Evolutionary conservation across 2,888 invertebrate species (phyloP).

Genomic region (Sepiola atlantica): DNA sequence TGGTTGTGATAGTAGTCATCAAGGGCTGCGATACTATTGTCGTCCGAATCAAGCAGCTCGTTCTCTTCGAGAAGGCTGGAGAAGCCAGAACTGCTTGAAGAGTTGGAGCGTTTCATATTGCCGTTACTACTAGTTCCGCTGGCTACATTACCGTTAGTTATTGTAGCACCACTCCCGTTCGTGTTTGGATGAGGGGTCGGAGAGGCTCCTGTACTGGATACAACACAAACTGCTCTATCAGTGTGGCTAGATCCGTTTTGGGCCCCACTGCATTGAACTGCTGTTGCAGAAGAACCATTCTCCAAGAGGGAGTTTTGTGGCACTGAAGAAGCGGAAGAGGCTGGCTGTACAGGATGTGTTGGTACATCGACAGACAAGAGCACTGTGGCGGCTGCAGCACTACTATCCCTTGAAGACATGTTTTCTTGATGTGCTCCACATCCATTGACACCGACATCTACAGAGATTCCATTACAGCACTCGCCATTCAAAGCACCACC

Average conservation of each 20-base stretch:
- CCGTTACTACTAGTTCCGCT: background rate
- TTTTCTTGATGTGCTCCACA: background rate
- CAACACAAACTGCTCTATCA: background rate
- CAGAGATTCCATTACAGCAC: slow-evolving; percentile 32
- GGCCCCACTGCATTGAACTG: background rate
- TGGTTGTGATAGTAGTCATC: slow-evolving; percentile 35
- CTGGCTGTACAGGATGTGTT: background rate
- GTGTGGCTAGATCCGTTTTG: background rate
- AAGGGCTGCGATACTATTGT: slow-evolving; percentile 46
- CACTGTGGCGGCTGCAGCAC: background rate
- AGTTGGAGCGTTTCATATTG: slow-evolving; percentile 52
- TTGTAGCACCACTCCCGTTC: background rate
- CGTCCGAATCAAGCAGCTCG: slow-evolving; percentile 50
- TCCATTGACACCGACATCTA: background rate
- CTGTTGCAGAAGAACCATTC: background rate
- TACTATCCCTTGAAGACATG: background rate
- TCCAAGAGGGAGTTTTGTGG: slow-evolving; percentile 11
- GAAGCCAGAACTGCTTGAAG: slow-evolving; percentile 55
- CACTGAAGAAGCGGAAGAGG: background rate
- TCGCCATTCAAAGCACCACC: background rate
- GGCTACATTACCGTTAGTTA: background rate
- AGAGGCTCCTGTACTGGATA: background rate
- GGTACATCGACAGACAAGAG: background rate
- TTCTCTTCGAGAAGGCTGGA: slow-evolving; percentile 53
- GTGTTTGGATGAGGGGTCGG: background rate